Conservation (phyloP, 2,113 vertebrate species). For the Sceloporus undulatus region DNA sequence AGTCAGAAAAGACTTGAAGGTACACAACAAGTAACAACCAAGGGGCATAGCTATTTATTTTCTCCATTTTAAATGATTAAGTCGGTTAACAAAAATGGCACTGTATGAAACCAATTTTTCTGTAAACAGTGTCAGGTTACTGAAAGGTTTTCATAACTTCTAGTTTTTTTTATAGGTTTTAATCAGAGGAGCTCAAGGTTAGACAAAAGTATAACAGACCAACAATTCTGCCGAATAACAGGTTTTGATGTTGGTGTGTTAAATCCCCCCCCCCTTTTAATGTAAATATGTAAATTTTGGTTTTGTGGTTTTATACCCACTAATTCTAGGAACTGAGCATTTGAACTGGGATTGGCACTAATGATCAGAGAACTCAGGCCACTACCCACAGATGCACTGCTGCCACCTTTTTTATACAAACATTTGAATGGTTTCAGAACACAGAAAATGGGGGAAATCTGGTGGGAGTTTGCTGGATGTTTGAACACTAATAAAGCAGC, state of each 20-base stretch:
- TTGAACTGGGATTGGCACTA: neutral
- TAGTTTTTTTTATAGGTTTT: neutral
- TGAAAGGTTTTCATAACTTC: neutral
- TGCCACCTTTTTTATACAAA: neutral
- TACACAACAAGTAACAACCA: too few relatives aligned
- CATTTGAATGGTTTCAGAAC: neutral
- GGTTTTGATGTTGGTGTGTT: neutral
- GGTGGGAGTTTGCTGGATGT: neutral
- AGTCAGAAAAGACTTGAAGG: too few relatives aligned
- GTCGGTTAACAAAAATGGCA: neutral
- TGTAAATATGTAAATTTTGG: conserved; percentile 23
- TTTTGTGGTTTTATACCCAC: neutral
- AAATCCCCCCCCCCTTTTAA: neutral
- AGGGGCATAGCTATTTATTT: neutral
- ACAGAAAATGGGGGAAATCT: neutral
- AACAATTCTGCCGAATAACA: neutral
- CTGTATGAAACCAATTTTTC: neutral
- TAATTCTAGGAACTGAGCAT: rapidly evolving
- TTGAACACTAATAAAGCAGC: neutral
- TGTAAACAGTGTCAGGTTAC: neutral
- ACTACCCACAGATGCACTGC: neutral
- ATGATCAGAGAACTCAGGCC: neutral
- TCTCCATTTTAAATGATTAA: neutral
- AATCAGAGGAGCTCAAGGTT: neutral
- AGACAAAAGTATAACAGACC: neutral